Percentiles rank a stretch among this genome's conserved stretches.
phyloP scores from a whole-genome alignment of 1,140 invertebrate genomes.

The Panagrolaimus sp. region DNA sequence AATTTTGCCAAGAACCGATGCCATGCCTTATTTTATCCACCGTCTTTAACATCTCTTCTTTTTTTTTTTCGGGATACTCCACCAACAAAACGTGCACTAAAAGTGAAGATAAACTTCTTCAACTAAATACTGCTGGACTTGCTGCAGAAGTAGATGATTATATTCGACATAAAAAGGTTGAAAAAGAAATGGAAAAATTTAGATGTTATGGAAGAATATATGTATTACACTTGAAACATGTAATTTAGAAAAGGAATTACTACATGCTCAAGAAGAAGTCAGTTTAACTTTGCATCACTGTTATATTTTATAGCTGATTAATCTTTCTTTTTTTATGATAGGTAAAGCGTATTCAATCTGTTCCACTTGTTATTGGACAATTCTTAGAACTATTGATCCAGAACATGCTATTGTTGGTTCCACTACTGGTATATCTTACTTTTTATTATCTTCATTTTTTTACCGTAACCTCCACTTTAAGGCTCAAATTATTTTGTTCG shows the following conservation, averaged over 20 bases:
- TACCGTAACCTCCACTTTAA: slow-evolving; percentile 27
- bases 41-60: too few species aligned
- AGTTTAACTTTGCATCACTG: too few species aligned
- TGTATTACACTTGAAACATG: slow-evolving; percentile 97
- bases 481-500: slow-evolving; percentile 95
- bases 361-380: slow-evolving; percentile 92
- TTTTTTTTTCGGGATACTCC: too few species aligned
- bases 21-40: too few species aligned
- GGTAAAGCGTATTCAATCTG: slow-evolving; percentile 93
- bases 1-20: too few species aligned
- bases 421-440: slow-evolving; percentile 65
- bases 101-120: too few species aligned
- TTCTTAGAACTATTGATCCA: slow-evolving; percentile 93
- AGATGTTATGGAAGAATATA: slow-evolving; percentile 93
- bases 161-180: slow-evolving; percentile 71
- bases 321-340: too few species aligned
- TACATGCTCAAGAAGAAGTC: slow-evolving; percentile 95
- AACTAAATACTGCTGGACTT: not conserved
- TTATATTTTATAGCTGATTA: too few species aligned
- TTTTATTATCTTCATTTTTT: not conserved
- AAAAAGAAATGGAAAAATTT: slow-evolving; percentile 89
- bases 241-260: slow-evolving; percentile 91
- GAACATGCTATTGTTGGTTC: slow-evolving; percentile 88
- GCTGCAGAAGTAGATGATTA: slow-evolving; percentile 31
- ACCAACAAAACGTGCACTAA: too few species aligned